Evolutionary conservation across 2,113 vertebrate genomes (phyloP).

Genomic region (Rhineura floridana): DNA sequence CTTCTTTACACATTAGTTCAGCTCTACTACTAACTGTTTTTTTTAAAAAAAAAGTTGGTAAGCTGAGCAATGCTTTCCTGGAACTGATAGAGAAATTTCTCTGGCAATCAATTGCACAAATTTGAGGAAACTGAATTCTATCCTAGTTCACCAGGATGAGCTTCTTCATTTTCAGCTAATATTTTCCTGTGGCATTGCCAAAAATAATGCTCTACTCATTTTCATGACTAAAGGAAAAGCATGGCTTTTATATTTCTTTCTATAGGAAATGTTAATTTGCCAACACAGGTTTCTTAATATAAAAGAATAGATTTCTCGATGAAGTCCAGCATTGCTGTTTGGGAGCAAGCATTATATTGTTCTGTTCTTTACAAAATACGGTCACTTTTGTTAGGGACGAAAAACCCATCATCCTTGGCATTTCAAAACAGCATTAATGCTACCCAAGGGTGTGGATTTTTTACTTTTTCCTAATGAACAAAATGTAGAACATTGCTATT

Average conservation of each 20-base stretch:
- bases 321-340: background rate
- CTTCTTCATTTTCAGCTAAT: background rate
- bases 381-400: background rate
- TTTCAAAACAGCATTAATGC: background rate
- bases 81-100: background rate
- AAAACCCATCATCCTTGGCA: background rate
- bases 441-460: background rate
- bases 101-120: background rate
- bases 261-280: conserved; percentile 13
- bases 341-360: background rate
- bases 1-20: too few species aligned
- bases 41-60: conserved; percentile 10
- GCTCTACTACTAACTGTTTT: too few species aligned
- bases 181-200: background rate
- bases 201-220: background rate
- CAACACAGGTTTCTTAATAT: background rate
- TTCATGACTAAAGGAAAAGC: conserved; percentile 1
- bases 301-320: background rate
- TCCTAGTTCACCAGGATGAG: background rate
- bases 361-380: background rate
- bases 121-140: background rate
- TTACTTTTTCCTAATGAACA: background rate
- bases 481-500: conserved; percentile 52
- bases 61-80: background rate
- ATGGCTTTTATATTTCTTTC: background rate